These are phyloP conservation scores for Deilephila elpenor DNA, from an alignment of 2,888 invertebrate genomes.

Conservation along the genomic window DNA sequence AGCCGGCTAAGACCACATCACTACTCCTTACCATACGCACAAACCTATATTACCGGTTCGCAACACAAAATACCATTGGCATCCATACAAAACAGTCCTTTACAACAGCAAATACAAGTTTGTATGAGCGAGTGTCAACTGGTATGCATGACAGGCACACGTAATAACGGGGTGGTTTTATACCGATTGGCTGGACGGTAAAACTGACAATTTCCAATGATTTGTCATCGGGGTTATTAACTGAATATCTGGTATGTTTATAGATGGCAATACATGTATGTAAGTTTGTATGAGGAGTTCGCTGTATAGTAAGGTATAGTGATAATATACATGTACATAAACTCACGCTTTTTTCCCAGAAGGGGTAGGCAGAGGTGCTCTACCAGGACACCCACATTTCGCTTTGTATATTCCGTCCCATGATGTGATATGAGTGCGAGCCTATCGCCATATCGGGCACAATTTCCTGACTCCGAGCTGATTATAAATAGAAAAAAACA, in stretches of 20 bases:
- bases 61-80: background rate
- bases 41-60: constrained; percentile 5
- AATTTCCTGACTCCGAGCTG: too few species aligned
- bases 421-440: too few species aligned
- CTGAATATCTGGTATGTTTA: background rate
- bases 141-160: constrained; percentile 48
- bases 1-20: constrained; percentile 5
- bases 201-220: constrained; percentile 36
- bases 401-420: too few species aligned
- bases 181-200: constrained; percentile 33
- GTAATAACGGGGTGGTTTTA: constrained; percentile 51
- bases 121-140: constrained; percentile 32
- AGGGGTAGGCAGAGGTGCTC: too few species aligned
- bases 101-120: constrained; percentile 15
- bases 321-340: too few species aligned
- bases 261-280: background rate
- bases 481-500: too few species aligned
- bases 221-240: constrained; percentile 34
- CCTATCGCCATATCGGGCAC: too few species aligned
- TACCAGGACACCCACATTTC: too few species aligned
- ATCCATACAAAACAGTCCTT: background rate
- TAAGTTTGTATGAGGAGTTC: background rate
- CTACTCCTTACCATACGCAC: constrained; percentile 13
- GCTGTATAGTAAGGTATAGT: background rate
- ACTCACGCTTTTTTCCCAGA: too few species aligned